A percentile compares a stretch with the other conserved stretches of the same genome.
Evolutionary conservation across 2,797 vertebrate genomes (phyloP).

Genomic region (Taenioides sp.): DNA sequence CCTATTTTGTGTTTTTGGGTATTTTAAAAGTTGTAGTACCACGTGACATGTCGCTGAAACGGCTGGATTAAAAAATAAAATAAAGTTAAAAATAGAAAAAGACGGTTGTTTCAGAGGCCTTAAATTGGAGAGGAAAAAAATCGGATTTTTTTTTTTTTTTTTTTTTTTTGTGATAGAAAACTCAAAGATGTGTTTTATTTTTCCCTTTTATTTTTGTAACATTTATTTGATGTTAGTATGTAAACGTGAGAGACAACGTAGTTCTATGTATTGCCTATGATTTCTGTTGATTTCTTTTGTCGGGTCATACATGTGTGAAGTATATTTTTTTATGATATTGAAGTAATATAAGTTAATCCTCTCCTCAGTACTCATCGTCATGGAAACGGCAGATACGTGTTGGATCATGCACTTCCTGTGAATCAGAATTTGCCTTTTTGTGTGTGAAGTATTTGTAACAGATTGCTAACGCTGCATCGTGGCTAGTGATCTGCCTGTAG

Average conservation of each 20-base stretch:
- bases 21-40: conserved; percentile 82
- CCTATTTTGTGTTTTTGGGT: conserved; percentile 85
- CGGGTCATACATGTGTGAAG: conserved; percentile 72
- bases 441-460: conserved; percentile 71
- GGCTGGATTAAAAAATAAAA: conserved; percentile 31
- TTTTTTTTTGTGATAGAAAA: conserved; percentile 65
- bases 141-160: conserved; percentile 68
- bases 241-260: conserved; percentile 68
- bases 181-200: conserved; percentile 67
- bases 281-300: conserved; percentile 66
- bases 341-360: conserved; percentile 79
- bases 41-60: conserved; percentile 72
- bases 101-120: conserved; percentile 72
- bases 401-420: conserved; percentile 81
- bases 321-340: conserved; percentile 79
- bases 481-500: conserved; percentile 63
- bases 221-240: conserved; percentile 66
- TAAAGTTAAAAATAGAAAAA: conserved; percentile 6
- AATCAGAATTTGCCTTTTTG: conserved; percentile 78
- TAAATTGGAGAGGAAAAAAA: conserved; percentile 60
- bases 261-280: conserved; percentile 60
- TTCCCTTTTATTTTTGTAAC: conserved; percentile 65
- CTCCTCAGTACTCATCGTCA: conserved; percentile 68
- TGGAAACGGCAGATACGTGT: conserved; percentile 71
- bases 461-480: conserved; percentile 55